Base-by-base conservation (phyloP, 2,797 vertebrate species). In the Hoplostethus atlanticus region DNA sequence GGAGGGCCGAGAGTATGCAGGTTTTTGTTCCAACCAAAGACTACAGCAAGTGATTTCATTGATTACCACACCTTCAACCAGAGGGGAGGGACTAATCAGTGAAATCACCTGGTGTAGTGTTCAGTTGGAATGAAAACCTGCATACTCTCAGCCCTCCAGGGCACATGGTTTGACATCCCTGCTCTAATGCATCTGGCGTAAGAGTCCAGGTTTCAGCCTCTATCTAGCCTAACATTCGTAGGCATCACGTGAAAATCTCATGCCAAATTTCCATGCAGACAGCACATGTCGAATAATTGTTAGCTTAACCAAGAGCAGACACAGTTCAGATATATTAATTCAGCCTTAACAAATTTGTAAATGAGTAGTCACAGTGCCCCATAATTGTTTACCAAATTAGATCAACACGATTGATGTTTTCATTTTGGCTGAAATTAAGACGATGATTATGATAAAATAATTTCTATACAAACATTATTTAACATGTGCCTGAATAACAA, bases 131-230 rank as follows among this genome's bases (percentile, higher is more conserved):
- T n/a, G n/a, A n/a, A n/a, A n/a, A n/a, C n/a, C n/a, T n/a, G n/a
- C n/a, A n/a, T n/a, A n/a, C n/a, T n/a, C n/a, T n/a, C n/a, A n/a
- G n/a, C n/a, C n/a, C n/a, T n/a, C n/a, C n/a, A n/a, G n/a, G n/a
- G n/a, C n/a, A n/a, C n/a, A n/a, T n/a, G n/a, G n/a, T n/a, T n/a
- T n/a, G n/a, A n/a, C n/a, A n/a, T n/a, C n/a, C n/a, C n/a, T n/a
- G n/a, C 60, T 88, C 72, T 72, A 53, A 42, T 75, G 17, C 61
- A 44, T 71, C 31, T 68, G 71, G 13, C 60, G 21, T 42, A 55
- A 56, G 54, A 80, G 52, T 68, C 66, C 76, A 76, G 63, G 36
- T 67, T 76, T 54, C 5, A 76, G 54, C 38, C 53, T 50, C 42
- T 56, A 34, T 58, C 21, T 25, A 10, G 56, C 51, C 21, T 25